Evolutionary conservation across 2,797 vertebrate species (phyloP).

Genomic region (Mallotus villosus): DNA sequence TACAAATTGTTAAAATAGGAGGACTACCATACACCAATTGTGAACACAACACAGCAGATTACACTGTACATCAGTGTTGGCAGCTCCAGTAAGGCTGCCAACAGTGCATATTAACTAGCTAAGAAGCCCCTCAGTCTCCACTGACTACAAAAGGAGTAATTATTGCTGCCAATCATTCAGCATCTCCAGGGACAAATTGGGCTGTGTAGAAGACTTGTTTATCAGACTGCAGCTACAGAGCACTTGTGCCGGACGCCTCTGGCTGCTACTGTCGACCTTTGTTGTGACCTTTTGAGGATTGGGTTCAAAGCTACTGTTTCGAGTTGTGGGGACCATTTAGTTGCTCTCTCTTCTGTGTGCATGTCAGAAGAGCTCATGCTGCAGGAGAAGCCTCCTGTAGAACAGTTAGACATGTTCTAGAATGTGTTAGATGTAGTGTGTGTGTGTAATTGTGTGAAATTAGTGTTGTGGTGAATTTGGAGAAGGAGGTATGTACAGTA

Average conservation of each 20-base stretch:
- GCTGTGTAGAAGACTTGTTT: conserved; percentile 46
- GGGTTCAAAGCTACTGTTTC: conserved; percentile 16
- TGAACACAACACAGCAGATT: conserved; percentile 36
- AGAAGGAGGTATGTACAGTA: conserved; percentile 6
- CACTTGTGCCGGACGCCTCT: neutral
- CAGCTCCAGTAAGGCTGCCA: conserved; percentile 51
- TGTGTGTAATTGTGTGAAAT: neutral
- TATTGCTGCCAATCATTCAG: conserved; percentile 29
- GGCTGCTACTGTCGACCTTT: conserved; percentile 47
- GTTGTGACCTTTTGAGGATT: conserved; percentile 7
- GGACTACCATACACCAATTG: conserved; percentile 8
- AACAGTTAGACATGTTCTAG: too few species aligned
- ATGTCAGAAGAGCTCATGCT: conserved; percentile 6
- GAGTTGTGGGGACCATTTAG: neutral
- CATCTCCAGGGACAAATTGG: conserved; percentile 56
- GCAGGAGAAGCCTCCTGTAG: too few species aligned
- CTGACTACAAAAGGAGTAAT: conserved; percentile 49
- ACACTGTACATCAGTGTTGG: conserved; percentile 56
- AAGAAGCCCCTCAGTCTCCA: conserved; percentile 28
- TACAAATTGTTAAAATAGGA: neutral
- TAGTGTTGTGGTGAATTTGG: neutral
- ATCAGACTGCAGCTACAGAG: conserved; percentile 36
- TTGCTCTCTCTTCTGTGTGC: neutral
- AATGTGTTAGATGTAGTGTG: neutral
- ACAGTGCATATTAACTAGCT: conserved; percentile 64